Evolutionary conservation across 2,888 invertebrate genomes (phyloP), one percentile per base, ranked within the genome.

Genomic region (Aporophyla lueneburgensis): DNA sequence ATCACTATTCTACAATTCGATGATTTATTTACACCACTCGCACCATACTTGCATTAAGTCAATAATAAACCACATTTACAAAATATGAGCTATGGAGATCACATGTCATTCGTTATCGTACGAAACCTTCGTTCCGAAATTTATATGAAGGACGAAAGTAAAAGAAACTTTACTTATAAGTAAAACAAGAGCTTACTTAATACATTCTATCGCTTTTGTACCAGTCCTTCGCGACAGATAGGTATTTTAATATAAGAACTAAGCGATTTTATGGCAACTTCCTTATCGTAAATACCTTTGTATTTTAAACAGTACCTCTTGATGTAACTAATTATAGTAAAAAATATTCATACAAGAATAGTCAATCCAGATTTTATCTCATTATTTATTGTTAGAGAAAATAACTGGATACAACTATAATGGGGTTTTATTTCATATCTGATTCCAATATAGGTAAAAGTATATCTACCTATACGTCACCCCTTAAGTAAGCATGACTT

Each of bases 1-100:
- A 87, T 89, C 86, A 89, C 86, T 89, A 91, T 87, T 74, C 84
- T 85, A 85, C 68, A 79, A 68, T 84, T 88, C 84, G 84, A 86
- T 87, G 86, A 87, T 86, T 83, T 83, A 86, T 81, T 62, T 78
- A 87, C 78, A 83, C 81, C 80, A 81, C 74, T 76, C 76, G 83
- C 80, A 76, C 72, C 81, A 77, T 75, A 66, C 77, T 85, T 78
- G 80, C 63, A 74, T 73, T 74, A 85, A 82, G 74, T 76, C 80
- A 74, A 76, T 74, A 65, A 72, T 65, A 74, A 77, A 76, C 74
- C 76, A 78, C 81, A 77, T 83, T 76, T 81, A 84, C 84, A 86
- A 84, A 84, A 86, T 78, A 85, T 78, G 86, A 83, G 78, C 73
- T 86, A 84, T 75, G 75, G 84, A 84, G 84, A 84, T 84, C 84